These are phyloP conservation scores for Xenopus petersii DNA, from an alignment of 2,797 vertebrate genomes.

Conservation along the genomic window DNA sequence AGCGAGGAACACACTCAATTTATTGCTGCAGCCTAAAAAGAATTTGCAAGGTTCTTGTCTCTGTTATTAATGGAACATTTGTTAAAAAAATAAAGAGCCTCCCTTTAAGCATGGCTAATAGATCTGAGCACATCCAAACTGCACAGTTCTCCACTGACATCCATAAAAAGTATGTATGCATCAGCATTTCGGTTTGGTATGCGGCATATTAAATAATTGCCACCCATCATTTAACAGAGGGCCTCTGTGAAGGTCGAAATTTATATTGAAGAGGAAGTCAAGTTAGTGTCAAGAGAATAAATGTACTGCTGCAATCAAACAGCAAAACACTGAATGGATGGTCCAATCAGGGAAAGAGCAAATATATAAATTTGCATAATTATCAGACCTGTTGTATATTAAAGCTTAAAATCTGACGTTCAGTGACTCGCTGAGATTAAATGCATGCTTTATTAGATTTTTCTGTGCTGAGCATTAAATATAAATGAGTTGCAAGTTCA, in stretches of 20 bases:
- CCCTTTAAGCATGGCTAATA: constrained; percentile 40
- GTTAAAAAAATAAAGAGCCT: constrained; percentile 22
- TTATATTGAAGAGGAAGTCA: constrained; percentile 16
- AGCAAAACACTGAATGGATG: constrained; percentile 1
- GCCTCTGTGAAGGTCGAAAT: constrained; percentile 30
- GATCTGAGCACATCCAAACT: constrained; percentile 34
- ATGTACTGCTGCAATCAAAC: constrained; percentile 2
- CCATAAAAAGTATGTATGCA: constrained; percentile 40
- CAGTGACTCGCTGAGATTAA: neutral
- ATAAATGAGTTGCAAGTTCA: too few species aligned
- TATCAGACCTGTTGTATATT: neutral
- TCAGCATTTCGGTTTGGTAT: constrained; percentile 40
- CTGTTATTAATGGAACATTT: constrained; percentile 32
- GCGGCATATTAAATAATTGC: constrained; percentile 36
- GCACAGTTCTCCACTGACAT: constrained; percentile 26
- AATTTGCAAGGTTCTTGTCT: constrained; percentile 37
- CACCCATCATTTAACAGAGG: constrained; percentile 40
- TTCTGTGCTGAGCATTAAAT: neutral
- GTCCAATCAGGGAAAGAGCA: neutral
- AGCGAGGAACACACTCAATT: constrained; percentile 34
- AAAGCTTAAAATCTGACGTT: neutral
- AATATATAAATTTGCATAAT: constrained; percentile 5
- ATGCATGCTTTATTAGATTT: neutral
- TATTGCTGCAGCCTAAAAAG: constrained; percentile 27
- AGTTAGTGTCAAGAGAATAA: constrained; percentile 14